These are phyloP conservation scores for Xyrauchen texanus DNA, from an alignment of 2,113 vertebrate genomes.

Conservation along the genomic window DNA sequence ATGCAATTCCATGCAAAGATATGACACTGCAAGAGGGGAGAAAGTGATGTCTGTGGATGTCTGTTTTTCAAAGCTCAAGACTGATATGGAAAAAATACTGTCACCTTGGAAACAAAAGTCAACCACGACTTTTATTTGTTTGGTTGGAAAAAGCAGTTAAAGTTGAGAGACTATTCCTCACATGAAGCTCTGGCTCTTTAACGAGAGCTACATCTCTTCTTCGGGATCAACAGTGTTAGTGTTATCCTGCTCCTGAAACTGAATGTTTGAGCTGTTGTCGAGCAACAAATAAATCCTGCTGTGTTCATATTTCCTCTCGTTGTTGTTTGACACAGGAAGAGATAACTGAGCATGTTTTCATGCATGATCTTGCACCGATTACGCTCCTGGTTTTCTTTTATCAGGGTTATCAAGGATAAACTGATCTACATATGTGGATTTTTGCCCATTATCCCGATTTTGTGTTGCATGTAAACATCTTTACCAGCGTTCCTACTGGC, in stretches of 20 bases:
- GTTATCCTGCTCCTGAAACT: conserved; percentile 4
- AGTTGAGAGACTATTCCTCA: conserved; percentile 32
- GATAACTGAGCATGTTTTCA: no score
- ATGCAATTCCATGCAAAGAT: not conserved
- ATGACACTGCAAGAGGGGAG: conserved; percentile 69
- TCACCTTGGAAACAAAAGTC: conserved; percentile 66
- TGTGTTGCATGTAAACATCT: no score
- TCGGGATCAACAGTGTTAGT: no score
- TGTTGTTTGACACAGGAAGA: not conserved
- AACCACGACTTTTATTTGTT: conserved; percentile 42
- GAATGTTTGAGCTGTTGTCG: conserved; percentile 12
- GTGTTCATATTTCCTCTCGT: not conserved
- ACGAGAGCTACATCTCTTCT: not conserved
- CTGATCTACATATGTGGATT: no score
- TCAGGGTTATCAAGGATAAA: no score
- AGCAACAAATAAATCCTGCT: conserved; percentile 19
- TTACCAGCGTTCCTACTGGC: no score
- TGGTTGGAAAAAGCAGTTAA: conserved; percentile 65
- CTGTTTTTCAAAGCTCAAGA: conserved; percentile 32
- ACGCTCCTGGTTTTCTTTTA: no score
- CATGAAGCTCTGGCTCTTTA: conserved; percentile 11
- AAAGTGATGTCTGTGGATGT: conserved; percentile 72
- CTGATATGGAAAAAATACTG: conserved; percentile 67
- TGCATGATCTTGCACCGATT: no score
- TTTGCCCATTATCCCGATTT: no score